Evolutionary conservation across 2,888 invertebrate genomes (phyloP), one percentile per base, ranked within the genome.

Genomic region (Bruchidius siliquastri): DNA sequence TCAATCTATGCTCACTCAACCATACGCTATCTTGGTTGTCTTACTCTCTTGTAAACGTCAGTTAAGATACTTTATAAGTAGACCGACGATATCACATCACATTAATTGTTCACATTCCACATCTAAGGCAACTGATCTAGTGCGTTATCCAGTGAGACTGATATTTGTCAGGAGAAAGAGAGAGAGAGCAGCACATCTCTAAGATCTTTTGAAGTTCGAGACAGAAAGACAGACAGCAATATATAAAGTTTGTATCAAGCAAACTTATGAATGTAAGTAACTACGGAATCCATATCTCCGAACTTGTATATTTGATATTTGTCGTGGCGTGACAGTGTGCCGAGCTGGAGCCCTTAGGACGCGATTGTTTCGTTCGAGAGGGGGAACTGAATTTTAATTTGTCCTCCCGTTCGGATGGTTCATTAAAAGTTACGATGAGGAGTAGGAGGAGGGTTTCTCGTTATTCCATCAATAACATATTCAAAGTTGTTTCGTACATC

Each of bases 271-370:
- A 83, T 82, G 81, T 82, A 81, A 80, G 79, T 81, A 82, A 82
- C 81, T 82, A 81, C 80, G 83, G 81, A 84, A 84, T 83, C 84
- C 83, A 84, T 84, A 84, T 83, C 83, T 83, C 81, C 81, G 80
- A 83, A 83, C 81, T 83, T 82, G 82, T 82, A 81, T 83, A 82
- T 83, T 83, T 83, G 83, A 83, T 83, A 83, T 83, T 83, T 82
- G 83, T 83, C 81, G 80, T 82, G 77, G 78, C 76, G 21, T 30
- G 30, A n/a, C 21, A 22, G 20, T 21, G 18, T 71, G 26, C 10
- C 49, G 18, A 1, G 18, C 76, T 74, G 76, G 74, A 76, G 74
- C 75, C 77, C 80, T 78, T 78, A 74, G 74, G 77, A 79, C 80
- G 76, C 78, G 78, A 80, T 80, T 80, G 80, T 80, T 77, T 80